Percentiles rank a stretch among this genome's conserved stretches.
Evolutionary conservation across 2,113 vertebrate genomes (phyloP).

Genomic region (Leucoraja erinaceus): DNA sequence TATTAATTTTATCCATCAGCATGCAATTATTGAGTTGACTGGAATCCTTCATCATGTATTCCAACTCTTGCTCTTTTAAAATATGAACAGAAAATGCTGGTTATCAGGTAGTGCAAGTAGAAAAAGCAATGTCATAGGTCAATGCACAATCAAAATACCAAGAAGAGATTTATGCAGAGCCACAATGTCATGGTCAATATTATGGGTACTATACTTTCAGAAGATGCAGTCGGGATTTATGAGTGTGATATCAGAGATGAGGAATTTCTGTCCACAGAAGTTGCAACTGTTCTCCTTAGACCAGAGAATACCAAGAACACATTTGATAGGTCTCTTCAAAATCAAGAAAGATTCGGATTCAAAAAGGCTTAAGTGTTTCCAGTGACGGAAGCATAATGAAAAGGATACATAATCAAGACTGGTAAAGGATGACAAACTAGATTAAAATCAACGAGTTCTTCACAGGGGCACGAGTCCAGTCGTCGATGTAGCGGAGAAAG

Average conservation of each 20-base stretch:
- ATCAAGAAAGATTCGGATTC: background rate
- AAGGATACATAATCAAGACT: background rate
- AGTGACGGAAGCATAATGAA: background rate
- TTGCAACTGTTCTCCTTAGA: background rate
- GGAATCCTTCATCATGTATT: background rate
- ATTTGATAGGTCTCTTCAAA: background rate
- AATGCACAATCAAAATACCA: background rate
- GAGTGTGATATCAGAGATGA: background rate
- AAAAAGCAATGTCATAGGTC: background rate
- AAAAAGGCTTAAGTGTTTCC: background rate
- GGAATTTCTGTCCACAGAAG: background rate
- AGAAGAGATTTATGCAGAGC: background rate
- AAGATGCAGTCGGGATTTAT: background rate
- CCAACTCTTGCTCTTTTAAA: background rate
- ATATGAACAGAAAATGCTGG: background rate
- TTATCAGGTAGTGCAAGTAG: background rate
- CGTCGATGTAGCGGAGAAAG: too few relatives aligned
- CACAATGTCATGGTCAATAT: background rate
- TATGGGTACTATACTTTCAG: background rate
- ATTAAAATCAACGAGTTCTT: too few relatives aligned
- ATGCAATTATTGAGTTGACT: background rate
- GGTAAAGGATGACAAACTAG: background rate
- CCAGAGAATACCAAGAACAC: background rate
- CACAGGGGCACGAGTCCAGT: too few relatives aligned
- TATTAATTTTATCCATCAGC: background rate